Evolutionary conservation across 1,140 invertebrate genomes (phyloP), one percentile per base, ranked within the genome.

Genomic region (Drosophila rufa): DNA sequence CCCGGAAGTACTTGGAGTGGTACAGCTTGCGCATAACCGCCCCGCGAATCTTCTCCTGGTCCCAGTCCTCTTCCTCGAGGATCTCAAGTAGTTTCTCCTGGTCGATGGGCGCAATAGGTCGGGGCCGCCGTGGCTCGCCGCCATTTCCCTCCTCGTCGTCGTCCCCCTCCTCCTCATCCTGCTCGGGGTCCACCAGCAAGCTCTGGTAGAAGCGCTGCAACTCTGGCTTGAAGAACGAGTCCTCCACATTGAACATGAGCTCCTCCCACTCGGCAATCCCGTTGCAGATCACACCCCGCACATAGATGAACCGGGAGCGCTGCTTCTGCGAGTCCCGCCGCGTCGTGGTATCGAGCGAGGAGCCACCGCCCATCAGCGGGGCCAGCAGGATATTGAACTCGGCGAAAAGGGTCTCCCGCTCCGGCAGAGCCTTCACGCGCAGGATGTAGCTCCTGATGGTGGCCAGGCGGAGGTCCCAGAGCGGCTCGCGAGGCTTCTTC

Each of bases 181-280:
- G 61, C 3, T 55, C 71, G 3, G 3, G 53, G 1, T 71, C 43
- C 0, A 42, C 46, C 5, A 65, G 1, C 5, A 79, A 43, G 1
- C 42, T 78, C 2, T 68, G 11, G 42, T 75, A 78, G 53, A 58
- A 81, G 5, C 67, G 47, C 4, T 82, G 79, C 11, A 82, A 8
- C 56, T 91, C 86, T 0, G 79, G 79, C 45, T 91, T 91, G 7
- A 70, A 76, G 30, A 77, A 89, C 0, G 84, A 84, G 0, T 90
- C 81, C 22, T 78, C 78, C 2, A 85, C 25, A 19, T 59, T 65
- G 8, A 27, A 58, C 66, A 84, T 65, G 0, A 90, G 42, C 12
- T 81, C 74, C 80, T 92, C 84, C 91, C 91, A 92, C 25, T 91
- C 91, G 50, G 92, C 87, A 17, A 92, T 87, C 12, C 70, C 80